phyloP scores from a whole-genome alignment of 2,113 vertebrate genomes.

The Cynocephalus volans region DNA sequence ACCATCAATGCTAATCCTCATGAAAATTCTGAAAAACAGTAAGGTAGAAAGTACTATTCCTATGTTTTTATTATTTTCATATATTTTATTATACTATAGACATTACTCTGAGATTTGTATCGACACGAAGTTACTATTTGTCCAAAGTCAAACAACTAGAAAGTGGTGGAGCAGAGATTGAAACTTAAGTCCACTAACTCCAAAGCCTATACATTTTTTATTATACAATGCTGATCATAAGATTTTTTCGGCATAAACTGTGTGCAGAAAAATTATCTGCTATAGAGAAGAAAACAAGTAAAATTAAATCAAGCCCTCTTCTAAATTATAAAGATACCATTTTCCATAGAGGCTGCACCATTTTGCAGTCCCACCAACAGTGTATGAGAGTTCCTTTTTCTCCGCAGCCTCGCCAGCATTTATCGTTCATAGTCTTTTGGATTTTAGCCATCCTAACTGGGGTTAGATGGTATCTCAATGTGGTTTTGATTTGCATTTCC shows the following conservation, averaged over 20 bases:
- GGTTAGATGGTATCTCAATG: no score
- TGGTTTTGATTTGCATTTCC: no score
- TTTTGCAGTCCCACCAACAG: no score
- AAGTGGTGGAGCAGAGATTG: background rate
- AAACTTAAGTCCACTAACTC: background rate
- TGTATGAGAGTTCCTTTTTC: no score
- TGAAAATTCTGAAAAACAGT: constrained; percentile 18
- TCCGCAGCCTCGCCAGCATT: no score
- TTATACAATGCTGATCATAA: background rate
- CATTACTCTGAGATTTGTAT: background rate
- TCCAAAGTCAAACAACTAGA: constrained; percentile 29
- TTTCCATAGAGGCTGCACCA: no score
- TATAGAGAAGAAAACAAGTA: constrained; percentile 43
- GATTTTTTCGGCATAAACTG: constrained; percentile 22
- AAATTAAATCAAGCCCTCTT: constrained; percentile 33
- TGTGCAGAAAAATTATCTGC: constrained; percentile 36
- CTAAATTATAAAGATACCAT: constrained; percentile 63
- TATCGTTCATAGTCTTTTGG: no score
- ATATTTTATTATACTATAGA: background rate
- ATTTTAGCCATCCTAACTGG: no score
- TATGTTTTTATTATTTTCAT: constrained; percentile 17
- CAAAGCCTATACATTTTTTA: constrained; percentile 49
- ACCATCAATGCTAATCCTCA: background rate
- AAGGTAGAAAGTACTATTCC: background rate
- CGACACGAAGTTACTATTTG: background rate